phyloP scores from a whole-genome alignment of 2,888 invertebrate species.

The Yponomeuta cagnagella region DNA sequence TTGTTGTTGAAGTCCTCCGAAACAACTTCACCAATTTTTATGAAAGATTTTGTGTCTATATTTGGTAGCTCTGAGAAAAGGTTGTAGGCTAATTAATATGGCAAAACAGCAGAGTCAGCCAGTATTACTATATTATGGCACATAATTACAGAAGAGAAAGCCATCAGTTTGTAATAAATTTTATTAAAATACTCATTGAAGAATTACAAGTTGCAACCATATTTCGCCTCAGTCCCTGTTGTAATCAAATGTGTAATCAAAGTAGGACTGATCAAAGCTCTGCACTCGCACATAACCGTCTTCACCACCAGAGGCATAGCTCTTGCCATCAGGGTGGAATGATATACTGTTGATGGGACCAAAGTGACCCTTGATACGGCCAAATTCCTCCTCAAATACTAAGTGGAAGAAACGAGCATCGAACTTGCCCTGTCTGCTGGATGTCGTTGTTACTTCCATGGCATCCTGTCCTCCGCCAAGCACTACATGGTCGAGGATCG shows the following conservation, averaged over 20 bases:
- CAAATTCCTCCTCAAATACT: constrained; percentile 98
- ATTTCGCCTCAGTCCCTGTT: constrained; percentile 53
- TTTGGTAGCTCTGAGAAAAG: too few species aligned
- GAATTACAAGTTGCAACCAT: background rate
- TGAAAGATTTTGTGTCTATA: too few species aligned
- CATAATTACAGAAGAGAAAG: too few species aligned
- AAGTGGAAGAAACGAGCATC: constrained; percentile 96
- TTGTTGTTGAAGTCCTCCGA: too few species aligned
- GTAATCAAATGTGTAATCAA: constrained; percentile 96
- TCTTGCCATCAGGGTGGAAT: constrained; percentile 98
- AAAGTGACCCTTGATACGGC: constrained; percentile 98
- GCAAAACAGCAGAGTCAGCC: background rate
- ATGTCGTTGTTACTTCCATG: constrained; percentile 98
- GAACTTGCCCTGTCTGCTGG: constrained; percentile 96
- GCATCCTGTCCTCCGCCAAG: constrained; percentile 99
- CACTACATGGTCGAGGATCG: constrained; percentile 96
- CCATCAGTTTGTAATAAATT: background rate
- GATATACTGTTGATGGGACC: constrained; percentile 99
- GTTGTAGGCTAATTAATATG: too few species aligned
- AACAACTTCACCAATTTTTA: too few species aligned
- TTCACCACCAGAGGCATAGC: constrained; percentile 98
- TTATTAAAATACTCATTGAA: constrained; percentile 7
- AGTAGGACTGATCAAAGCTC: constrained; percentile 96
- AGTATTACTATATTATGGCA: too few species aligned
- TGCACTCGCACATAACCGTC: constrained; percentile 98